phyloP scores from a whole-genome alignment of 2,113 vertebrate species.

The Tragelaphus strepsiceros region DNA sequence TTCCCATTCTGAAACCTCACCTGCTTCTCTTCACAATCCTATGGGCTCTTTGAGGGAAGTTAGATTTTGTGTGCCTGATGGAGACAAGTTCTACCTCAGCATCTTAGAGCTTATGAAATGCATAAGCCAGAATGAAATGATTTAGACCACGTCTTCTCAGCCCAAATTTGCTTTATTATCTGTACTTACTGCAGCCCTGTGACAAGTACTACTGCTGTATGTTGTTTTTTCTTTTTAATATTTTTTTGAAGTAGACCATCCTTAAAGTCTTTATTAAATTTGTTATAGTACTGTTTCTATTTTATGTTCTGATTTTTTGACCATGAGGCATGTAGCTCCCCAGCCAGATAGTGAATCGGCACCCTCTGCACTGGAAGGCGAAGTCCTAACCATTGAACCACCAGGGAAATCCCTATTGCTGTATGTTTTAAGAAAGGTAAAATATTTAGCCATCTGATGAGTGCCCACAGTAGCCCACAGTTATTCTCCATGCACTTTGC shows the following conservation, averaged over 20 bases:
- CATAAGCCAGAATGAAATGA: neutral
- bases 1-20: neutral
- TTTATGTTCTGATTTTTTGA: neutral
- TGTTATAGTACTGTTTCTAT: neutral
- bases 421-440: neutral
- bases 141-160: neutral
- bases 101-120: neutral
- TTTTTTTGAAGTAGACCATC: neutral
- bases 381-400: neutral
- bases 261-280: neutral
- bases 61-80: neutral
- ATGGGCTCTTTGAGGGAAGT: neutral
- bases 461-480: neutral
- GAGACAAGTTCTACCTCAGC: neutral
- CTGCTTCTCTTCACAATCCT: neutral
- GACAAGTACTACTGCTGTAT: neutral
- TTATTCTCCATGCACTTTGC: neutral
- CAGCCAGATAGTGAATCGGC: neutral
- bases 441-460: neutral
- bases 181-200: neutral
- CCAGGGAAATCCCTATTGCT: neutral
- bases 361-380: rapidly evolving
- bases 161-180: neutral
- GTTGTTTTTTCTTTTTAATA: neutral
- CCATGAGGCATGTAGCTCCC: neutral